phyloP scores from a whole-genome alignment of 2,888 invertebrate genomes.

The Tetragnatha montana region DNA sequence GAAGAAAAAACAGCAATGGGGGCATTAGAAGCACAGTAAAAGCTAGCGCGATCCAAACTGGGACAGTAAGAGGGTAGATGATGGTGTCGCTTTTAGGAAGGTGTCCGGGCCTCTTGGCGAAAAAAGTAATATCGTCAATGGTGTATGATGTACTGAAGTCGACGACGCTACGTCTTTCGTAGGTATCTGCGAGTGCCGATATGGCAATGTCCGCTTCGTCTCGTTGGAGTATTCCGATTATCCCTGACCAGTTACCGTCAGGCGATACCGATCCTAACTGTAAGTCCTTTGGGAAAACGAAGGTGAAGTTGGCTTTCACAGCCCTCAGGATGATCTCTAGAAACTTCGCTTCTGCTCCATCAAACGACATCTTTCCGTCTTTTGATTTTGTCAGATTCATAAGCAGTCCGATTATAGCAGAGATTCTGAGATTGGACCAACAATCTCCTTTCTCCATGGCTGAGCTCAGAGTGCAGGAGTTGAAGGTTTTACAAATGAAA shows the following conservation, averaged over 20 bases:
- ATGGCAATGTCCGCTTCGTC: background rate
- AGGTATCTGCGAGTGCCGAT: background rate
- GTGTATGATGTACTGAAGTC: background rate
- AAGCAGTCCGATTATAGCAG: too few relatives aligned
- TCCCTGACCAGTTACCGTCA: background rate
- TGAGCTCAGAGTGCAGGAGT: too few relatives aligned
- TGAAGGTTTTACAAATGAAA: too few relatives aligned
- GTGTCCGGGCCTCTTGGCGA: background rate
- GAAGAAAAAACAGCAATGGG: background rate
- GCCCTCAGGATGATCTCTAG: too few relatives aligned
- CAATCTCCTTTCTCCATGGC: too few relatives aligned
- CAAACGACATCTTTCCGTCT: too few relatives aligned
- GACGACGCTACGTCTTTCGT: background rate
- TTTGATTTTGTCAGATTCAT: too few relatives aligned
- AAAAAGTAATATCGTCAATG: background rate
- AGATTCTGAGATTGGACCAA: too few relatives aligned
- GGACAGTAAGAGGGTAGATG: background rate
- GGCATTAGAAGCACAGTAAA: background rate
- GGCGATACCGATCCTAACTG: background rate
- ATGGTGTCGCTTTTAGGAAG: background rate
- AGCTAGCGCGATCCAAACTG: background rate
- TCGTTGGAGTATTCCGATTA: background rate
- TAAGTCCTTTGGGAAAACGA: background rate
- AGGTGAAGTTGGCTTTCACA: too few relatives aligned
- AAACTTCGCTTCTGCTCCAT: too few relatives aligned